These are phyloP conservation scores for Psix sp. DNA, from an alignment of 1,140 invertebrate species.

Conservation along the genomic window DNA sequence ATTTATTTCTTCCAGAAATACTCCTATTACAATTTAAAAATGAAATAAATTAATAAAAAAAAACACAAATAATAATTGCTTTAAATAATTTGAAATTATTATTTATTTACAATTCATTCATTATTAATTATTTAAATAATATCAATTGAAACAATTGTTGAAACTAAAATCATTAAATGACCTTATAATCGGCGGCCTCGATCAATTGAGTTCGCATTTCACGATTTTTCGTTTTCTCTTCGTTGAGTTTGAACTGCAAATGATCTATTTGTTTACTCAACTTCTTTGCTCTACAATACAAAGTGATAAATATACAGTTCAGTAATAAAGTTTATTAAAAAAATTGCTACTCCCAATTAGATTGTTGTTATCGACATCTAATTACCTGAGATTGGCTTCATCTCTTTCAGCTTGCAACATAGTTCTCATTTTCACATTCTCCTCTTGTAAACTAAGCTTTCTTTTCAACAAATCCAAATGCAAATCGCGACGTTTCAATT, in stretches of 20 bases:
- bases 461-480: conserved; percentile 92
- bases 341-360: too few relatives aligned
- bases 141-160: too few relatives aligned
- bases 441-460: conserved; percentile 89
- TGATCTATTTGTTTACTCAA: conserved; percentile 86
- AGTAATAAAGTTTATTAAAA: too few relatives aligned
- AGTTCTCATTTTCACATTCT: conserved; percentile 82
- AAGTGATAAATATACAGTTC: conserved; percentile 33
- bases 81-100: conserved; percentile 1
- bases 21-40: too few relatives aligned
- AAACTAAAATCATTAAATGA: conserved; percentile 60
- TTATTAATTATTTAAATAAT: too few relatives aligned
- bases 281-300: conserved; percentile 80
- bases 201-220: conserved; percentile 87
- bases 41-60: too few relatives aligned
- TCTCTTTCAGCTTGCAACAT: conserved; percentile 83
- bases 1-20: too few relatives aligned
- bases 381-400: conserved; percentile 82
- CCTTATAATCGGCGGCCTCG: conserved; percentile 90
- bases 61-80: too few relatives aligned
- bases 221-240: conserved; percentile 83
- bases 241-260: conserved; percentile 83
- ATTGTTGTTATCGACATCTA: neutral
- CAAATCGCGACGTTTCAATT: conserved; percentile 92
- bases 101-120: neutral